These are phyloP conservation scores for Petrophora chlorosata DNA, from an alignment of 2,888 invertebrate species.

Conservation along the genomic window DNA sequence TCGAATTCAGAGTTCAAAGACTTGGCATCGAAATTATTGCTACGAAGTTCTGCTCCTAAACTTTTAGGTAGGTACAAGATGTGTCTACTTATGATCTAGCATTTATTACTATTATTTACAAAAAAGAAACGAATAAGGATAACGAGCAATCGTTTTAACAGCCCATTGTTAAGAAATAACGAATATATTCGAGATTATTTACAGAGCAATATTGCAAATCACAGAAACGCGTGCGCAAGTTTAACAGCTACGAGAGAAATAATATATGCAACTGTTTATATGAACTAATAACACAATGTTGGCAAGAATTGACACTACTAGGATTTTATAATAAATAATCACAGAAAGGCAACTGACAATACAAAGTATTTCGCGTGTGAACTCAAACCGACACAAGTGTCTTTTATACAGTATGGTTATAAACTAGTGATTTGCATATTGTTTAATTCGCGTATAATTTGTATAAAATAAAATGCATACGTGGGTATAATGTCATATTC, in stretches of 20 bases:
- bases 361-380: neutral
- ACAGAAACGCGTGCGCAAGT: conserved; percentile 72
- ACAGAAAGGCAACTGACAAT: conserved; percentile 16
- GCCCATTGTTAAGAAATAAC: conserved; percentile 75
- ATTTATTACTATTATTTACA: conserved; percentile 78
- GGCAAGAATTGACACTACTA: conserved; percentile 31
- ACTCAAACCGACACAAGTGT: neutral
- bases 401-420: neutral
- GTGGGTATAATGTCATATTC: conserved; percentile 8
- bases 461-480: conserved; percentile 18
- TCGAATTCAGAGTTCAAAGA: conserved; percentile 65
- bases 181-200: conserved; percentile 77
- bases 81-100: conserved; percentile 74
- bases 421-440: conserved; percentile 36
- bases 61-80: conserved; percentile 77
- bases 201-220: conserved; percentile 79
- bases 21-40: conserved; percentile 81
- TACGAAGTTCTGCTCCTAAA: conserved; percentile 72
- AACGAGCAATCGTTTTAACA: conserved; percentile 60
- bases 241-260: conserved; percentile 48
- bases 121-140: conserved; percentile 65
- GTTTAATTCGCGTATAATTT: conserved; percentile 26
- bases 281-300: conserved; percentile 32
- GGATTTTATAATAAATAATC: conserved; percentile 22
- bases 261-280: conserved; percentile 23